Percentiles rank a stretch among this genome's conserved stretches.
Evolutionary conservation across 2,797 vertebrate species (phyloP).

Genomic region (Pipistrellus nathusii): DNA sequence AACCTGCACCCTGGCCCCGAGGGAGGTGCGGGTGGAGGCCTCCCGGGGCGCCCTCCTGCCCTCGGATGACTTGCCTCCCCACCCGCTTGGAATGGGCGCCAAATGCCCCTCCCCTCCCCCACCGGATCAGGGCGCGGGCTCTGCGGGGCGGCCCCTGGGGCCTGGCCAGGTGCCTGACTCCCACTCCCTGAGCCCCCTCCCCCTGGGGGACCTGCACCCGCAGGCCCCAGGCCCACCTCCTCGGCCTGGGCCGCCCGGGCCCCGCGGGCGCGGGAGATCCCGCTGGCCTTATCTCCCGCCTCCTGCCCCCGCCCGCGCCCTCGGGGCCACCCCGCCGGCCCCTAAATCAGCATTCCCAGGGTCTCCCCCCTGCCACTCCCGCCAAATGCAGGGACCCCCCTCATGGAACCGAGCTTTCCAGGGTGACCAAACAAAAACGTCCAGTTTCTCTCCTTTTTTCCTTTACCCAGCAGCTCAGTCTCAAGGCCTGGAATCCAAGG

Average conservation of each 20-base stretch:
- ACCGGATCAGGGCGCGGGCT: fast-evolving
- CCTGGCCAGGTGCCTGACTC: not conserved
- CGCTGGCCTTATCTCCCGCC: constrained; percentile 73
- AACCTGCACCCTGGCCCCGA: fast-evolving
- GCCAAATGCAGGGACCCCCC: constrained; percentile 46
- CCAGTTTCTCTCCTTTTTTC: not conserved
- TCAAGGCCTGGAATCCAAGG: not conserved
- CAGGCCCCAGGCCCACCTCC: not conserved
- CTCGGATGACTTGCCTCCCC: not conserved
- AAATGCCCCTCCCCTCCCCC: constrained; percentile 69
- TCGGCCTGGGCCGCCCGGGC: not conserved
- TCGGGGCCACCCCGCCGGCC: not conserved
- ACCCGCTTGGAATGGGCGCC: constrained; percentile 62
- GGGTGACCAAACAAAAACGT: not conserved
- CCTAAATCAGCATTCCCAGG: not conserved
- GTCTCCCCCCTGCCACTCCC: constrained; percentile 17
- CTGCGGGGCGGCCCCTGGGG: constrained; percentile 5
- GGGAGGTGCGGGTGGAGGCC: not conserved
- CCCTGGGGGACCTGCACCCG: not conserved
- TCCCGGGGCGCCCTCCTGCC: no score
- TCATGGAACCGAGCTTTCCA: not conserved
- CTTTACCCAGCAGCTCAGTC: not conserved
- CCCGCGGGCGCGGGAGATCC: constrained; percentile 78
- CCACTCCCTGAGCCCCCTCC: not conserved
- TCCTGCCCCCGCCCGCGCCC: constrained; percentile 25